Evolutionary conservation across 2,888 invertebrate genomes (phyloP).

Genomic region (Empis stercorea): DNA sequence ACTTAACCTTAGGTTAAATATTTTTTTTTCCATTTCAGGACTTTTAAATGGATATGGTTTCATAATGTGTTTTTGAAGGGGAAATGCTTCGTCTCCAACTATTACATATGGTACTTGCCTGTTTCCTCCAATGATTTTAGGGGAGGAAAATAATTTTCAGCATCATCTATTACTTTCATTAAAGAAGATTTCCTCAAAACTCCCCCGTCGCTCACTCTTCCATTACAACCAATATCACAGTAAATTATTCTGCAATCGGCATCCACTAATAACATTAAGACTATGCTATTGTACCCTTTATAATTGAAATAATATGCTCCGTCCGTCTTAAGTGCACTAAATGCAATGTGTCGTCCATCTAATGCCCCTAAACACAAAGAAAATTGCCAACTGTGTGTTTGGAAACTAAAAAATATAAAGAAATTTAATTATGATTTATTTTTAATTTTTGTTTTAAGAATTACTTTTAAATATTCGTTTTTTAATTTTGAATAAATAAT

Average conservation of each 20-base stretch:
- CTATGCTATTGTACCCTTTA: constrained; percentile 10
- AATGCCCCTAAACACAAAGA: constrained; percentile 10
- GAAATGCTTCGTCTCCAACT: constrained; percentile 13
- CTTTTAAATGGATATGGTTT: constrained; percentile 10
- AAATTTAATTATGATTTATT: too few species aligned
- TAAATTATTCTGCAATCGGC: constrained; percentile 10
- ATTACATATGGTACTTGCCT: too few species aligned
- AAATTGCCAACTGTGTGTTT: constrained; percentile 8
- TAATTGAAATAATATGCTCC: constrained; percentile 9
- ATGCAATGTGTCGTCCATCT: constrained; percentile 11
- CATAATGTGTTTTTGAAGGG: constrained; percentile 10
- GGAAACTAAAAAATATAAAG: not conserved
- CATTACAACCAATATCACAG: constrained; percentile 12
- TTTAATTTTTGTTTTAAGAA: too few species aligned
- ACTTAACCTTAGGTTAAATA: too few species aligned
- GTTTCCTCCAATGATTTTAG: too few species aligned
- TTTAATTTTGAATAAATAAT: not conserved
- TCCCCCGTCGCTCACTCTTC: constrained; percentile 8
- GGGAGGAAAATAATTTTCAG: too few species aligned
- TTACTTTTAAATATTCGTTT: not conserved
- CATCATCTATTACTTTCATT: too few species aligned
- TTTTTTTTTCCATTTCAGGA: not conserved
- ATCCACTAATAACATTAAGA: constrained; percentile 10
- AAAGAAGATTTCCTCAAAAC: not conserved
- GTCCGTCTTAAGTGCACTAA: constrained; percentile 7